These are phyloP conservation scores for Trogon melanurus DNA, from an alignment of 2,113 vertebrate species.

Conservation along the genomic window DNA sequence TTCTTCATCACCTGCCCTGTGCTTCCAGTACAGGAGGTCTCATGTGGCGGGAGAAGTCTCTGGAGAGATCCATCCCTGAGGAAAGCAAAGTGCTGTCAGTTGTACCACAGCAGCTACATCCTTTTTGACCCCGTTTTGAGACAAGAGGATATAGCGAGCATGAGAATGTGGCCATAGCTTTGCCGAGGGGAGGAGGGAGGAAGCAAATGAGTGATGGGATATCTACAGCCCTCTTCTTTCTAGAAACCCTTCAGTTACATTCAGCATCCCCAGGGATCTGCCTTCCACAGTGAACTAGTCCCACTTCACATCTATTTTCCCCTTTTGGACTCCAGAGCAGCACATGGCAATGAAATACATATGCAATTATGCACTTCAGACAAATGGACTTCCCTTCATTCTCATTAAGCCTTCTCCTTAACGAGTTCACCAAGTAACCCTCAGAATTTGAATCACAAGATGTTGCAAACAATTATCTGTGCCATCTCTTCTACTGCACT, in stretches of 20 bases:
- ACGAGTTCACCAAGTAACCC: not conserved
- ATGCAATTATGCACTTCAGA: not conserved
- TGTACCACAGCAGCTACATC: not conserved
- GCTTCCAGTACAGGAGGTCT: not conserved
- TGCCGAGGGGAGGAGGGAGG: not conserved
- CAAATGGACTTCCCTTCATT: not conserved
- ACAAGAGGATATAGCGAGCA: not conserved
- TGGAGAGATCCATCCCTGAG: not conserved
- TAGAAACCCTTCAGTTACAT: not conserved
- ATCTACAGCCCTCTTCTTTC: not conserved
- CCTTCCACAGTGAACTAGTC: not conserved
- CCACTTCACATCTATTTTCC: not conserved
- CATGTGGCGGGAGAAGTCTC: fast-evolving
- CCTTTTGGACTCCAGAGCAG: not conserved
- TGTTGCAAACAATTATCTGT: not conserved
- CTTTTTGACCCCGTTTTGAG: not conserved
- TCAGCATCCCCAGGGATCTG: not conserved
- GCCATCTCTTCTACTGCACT: not conserved
- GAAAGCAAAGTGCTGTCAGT: not conserved
- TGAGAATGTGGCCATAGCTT: not conserved
- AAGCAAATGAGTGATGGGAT: not conserved
- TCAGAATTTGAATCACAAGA: not conserved
- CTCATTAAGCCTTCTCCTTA: not conserved
- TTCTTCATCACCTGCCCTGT: not conserved
- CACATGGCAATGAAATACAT: not conserved